Conservation (phyloP, 2,113 vertebrate genomes). For the Scomber colias region DNA sequence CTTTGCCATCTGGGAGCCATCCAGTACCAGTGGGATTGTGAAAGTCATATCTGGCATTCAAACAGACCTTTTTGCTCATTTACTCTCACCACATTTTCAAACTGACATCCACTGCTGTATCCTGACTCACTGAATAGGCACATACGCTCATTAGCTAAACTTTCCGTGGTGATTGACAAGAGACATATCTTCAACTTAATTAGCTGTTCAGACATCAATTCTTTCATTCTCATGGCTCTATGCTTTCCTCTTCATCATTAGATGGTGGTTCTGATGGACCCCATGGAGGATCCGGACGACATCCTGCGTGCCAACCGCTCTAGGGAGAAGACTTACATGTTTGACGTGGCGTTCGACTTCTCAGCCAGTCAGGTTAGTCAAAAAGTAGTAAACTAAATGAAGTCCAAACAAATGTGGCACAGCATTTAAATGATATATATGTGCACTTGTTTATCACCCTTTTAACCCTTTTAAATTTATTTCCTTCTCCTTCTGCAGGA, state of each 20-base stretch:
- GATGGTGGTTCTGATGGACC: constrained; percentile 95
- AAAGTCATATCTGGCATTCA: not conserved
- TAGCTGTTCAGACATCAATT: not conserved
- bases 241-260: constrained; percentile 51
- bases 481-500: constrained; percentile 81
- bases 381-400: not conserved
- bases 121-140: not conserved
- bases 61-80: not conserved
- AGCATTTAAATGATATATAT: not conserved
- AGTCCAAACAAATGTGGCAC: not conserved
- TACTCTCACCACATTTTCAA: constrained; percentile 1
- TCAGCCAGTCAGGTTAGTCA: constrained; percentile 89
- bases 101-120: not conserved
- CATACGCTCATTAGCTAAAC: constrained; percentile 18
- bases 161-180: constrained; percentile 7
- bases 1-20: not conserved
- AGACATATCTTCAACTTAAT: constrained; percentile 4
- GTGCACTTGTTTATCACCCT: too few relatives aligned
- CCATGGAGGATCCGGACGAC: constrained; percentile 90
- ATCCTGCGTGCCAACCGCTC: constrained; percentile 90
- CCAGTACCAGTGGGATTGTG: not conserved
- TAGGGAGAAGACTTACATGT: constrained; percentile 93
- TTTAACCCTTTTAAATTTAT: not conserved
- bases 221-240: not conserved
- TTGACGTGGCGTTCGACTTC: constrained; percentile 92